These are phyloP conservation scores for Cliona cf. orientalis DNA, from an alignment of 37 sponge, comb jelly and placozoan genomes.

Conservation along the genomic window DNA sequence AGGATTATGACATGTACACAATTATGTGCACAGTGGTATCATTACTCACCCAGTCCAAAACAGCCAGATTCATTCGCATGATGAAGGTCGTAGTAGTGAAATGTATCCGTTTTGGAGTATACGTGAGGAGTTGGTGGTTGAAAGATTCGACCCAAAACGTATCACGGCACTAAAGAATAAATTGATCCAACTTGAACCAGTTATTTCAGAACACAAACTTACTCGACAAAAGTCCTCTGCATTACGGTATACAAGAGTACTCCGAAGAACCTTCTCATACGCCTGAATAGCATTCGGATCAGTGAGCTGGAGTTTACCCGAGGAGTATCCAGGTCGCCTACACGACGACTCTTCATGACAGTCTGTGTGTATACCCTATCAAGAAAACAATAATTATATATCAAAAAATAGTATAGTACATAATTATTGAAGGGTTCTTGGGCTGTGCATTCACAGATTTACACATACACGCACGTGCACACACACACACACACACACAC, in stretches of 20 bases:
- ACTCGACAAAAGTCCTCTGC: conserved; percentile 19
- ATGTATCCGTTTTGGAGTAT: conserved; percentile 24
- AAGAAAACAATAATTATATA: too few species aligned
- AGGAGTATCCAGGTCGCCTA: background rate
- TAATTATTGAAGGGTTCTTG: too few species aligned
- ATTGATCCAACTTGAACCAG: background rate
- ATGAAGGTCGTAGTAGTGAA: conserved; percentile 1
- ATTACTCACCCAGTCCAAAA: conserved; percentile 32
- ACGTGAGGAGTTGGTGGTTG: conserved; percentile 44
- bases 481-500: background rate
- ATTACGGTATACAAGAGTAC: background rate
- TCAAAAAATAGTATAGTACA: too few species aligned
- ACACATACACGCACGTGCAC: too few species aligned
- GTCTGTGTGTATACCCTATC: background rate
- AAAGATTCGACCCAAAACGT: conserved; percentile 33
- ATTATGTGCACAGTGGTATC: background rate
- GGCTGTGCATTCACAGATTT: too few species aligned
- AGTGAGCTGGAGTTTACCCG: conserved; percentile 14
- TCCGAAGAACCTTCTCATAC: background rate
- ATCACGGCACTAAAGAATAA: conserved; percentile 18
- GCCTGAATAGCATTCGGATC: conserved; percentile 5
- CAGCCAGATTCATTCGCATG: conserved; percentile 39
- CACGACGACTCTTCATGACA: conserved; percentile 16
- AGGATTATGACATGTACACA: too few species aligned
- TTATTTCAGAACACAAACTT: background rate